Evolutionary conservation across 2,888 invertebrate species (phyloP), one percentile per base, ranked within the genome.

Genomic region (Mayetiola destructor): DNA sequence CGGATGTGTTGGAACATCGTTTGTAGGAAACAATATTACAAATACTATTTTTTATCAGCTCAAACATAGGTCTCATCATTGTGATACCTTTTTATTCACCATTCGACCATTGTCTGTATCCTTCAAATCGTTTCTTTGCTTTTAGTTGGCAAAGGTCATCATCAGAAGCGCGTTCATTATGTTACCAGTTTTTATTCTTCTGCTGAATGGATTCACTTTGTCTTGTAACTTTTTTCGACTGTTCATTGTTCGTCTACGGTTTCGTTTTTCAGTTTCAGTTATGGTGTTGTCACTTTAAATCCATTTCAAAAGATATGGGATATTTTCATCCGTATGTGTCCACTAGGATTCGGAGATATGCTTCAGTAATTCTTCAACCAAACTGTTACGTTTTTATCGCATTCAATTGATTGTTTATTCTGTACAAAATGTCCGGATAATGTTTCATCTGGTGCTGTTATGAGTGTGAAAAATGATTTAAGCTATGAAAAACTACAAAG

Each of bases 1-100:
- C n/a, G 27, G 18, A n/a, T n/a, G n/a, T n/a, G n/a, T n/a, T n/a
- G n/a, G n/a, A n/a, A 27, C 48, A 27, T 27, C 48, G 48, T 23
- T 27, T 27, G 48, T 27, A 27, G 8, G 23, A 21, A 48, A 48
- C 23, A 48, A 48, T n/a, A n/a, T n/a, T n/a, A 4, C 42, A 21
- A 21, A 23, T 4, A 48, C 48, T 48, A 48, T 48, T 48, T 48
- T 23, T 48, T 48, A 48, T 48, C 48, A 48, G 48, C 9, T 48
- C 48, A 16, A 48, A 27, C 48, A 48, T 48, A 48, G 27, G 48
- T 48, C 27, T 48, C 27, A n/a, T 27, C 27, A 48, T 27, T 48
- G 27, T 48, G 42, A 6, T 10, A 27, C 27, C 23, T 48, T 48
- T 48, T 48, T 27, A 48, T 48, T n/a, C 48, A n/a, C n/a, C n/a